A percentile compares a stretch with the other conserved stretches of the same genome.
Conservation (phyloP, 2,888 invertebrate genomes). For the Tetranychus truncatus region DNA sequence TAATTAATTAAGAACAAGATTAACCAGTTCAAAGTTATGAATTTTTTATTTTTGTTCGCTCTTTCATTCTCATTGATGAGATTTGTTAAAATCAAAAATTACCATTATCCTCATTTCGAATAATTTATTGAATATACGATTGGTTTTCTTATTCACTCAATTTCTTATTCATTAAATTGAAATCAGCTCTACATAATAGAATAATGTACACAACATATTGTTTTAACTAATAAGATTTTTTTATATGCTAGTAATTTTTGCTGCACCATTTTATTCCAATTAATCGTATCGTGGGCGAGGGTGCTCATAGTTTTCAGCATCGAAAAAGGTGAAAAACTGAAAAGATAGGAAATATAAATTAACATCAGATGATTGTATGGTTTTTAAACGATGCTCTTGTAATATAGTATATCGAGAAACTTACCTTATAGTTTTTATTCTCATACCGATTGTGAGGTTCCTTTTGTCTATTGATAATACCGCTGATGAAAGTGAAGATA, state of each 20-base stretch:
- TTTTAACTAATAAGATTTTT: not conserved
- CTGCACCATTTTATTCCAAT: not conserved
- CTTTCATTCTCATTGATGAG: too few relatives aligned
- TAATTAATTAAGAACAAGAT: too few relatives aligned
- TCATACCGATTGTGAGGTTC: not conserved
- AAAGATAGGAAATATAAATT: not conserved
- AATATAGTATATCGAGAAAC: not conserved
- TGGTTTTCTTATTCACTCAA: not conserved
- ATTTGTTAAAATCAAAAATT: too few relatives aligned
- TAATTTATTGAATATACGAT: not conserved
- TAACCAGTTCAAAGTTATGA: too few relatives aligned
- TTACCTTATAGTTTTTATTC: not conserved
- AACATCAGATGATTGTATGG: not conserved
- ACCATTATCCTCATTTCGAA: too few relatives aligned
- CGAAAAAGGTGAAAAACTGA: not conserved
- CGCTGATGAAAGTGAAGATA: not conserved
- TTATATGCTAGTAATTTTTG: not conserved
- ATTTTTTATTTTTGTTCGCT: too few relatives aligned
- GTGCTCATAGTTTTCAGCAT: not conserved
- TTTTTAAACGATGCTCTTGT: not conserved
- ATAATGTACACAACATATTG: not conserved
- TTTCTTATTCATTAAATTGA: not conserved
- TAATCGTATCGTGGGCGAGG: not conserved
- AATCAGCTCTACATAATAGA: not conserved
- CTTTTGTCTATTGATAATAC: not conserved